Percentiles rank a stretch among this genome's conserved stretches.
Conservation (phyloP, 2,113 vertebrate genomes). For the Amia ocellicauda region DNA sequence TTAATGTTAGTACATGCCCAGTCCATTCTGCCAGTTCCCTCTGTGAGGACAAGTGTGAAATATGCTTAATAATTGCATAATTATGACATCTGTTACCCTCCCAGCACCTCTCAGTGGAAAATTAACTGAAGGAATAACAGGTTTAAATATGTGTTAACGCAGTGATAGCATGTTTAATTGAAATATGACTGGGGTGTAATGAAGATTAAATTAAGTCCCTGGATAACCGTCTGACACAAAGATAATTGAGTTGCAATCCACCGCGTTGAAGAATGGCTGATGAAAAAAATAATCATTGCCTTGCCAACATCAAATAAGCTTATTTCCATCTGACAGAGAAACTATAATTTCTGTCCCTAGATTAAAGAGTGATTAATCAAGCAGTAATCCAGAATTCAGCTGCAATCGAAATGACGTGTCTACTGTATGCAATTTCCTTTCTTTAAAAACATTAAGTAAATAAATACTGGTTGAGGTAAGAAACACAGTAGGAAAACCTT, state of each 20-base stretch:
- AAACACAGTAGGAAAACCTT: too few relatives aligned
- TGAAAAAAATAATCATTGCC: conserved; percentile 64
- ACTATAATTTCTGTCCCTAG: conserved; percentile 67
- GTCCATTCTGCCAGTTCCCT: conserved; percentile 38
- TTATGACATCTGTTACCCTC: conserved; percentile 89
- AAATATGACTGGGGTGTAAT: conserved; percentile 86
- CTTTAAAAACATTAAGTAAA: conserved; percentile 16
- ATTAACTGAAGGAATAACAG: conserved; percentile 80
- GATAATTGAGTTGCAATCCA: conserved; percentile 88
- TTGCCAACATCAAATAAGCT: conserved; percentile 55
- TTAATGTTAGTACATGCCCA: conserved; percentile 57
- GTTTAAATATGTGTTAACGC: conserved; percentile 83
- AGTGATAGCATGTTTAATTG: conserved; percentile 83
- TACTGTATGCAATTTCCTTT: conserved; percentile 65
- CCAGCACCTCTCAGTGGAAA: conserved; percentile 76
- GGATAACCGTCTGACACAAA: conserved; percentile 87
- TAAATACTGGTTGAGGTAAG: conserved; percentile 29
- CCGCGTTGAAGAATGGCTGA: conserved; percentile 64
- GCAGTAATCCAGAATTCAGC: conserved; percentile 68
- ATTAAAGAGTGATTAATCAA: conserved; percentile 78
- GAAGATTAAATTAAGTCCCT: conserved; percentile 86
- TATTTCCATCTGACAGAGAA: conserved; percentile 57
- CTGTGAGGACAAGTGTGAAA: conserved; percentile 70
- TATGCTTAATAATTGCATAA: conserved; percentile 84
- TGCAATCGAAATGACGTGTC: conserved; percentile 60